Evolutionary conservation across 2,797 vertebrate genomes (phyloP).

Genomic region (Anomalospiza imberbis): DNA sequence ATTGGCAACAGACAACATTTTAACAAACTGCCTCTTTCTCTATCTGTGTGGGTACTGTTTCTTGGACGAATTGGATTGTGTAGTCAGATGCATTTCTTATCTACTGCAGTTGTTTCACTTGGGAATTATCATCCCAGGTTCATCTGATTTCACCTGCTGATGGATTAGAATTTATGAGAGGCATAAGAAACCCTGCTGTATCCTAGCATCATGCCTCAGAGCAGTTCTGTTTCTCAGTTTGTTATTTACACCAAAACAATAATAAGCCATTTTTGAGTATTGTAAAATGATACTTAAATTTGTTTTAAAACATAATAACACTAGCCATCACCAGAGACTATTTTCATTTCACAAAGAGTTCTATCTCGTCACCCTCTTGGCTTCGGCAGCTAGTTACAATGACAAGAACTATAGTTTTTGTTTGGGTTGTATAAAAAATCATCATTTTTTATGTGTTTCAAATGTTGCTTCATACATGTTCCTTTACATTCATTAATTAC

Average conservation of each 20-base stretch:
- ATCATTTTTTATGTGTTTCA: neutral
- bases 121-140: neutral
- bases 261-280: neutral
- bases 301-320: neutral
- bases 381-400: neutral
- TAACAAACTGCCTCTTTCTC: neutral
- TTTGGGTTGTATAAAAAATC: neutral
- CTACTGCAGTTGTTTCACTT: neutral
- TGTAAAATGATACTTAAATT: neutral
- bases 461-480: accelerated
- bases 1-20: neutral
- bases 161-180: neutral
- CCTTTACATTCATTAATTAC: neutral
- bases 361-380: neutral
- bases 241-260: neutral
- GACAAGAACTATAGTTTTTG: neutral
- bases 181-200: neutral
- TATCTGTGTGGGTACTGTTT: neutral
- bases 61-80: neutral
- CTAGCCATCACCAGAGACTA: neutral
- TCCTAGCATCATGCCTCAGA: neutral
- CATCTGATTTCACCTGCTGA: neutral
- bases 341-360: neutral
- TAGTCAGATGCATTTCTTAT: neutral
- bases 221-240: neutral